phyloP scores from a whole-genome alignment of 2,797 vertebrate species.

The Mormyrus proboscirostris region DNA sequence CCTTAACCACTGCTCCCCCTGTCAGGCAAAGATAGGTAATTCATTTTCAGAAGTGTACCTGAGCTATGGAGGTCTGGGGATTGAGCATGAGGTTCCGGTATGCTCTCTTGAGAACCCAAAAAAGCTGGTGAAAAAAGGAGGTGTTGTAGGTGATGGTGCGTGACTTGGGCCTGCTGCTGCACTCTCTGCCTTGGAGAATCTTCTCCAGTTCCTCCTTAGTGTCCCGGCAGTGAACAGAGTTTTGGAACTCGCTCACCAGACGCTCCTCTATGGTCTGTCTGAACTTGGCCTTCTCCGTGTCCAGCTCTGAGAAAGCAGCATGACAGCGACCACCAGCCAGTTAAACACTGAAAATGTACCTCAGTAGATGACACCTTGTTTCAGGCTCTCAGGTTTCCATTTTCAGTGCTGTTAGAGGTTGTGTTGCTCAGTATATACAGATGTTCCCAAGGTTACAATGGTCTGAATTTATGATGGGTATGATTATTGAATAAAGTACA shows the following conservation, averaged over 20 bases:
- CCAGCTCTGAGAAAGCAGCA: constrained; percentile 40
- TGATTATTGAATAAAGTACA: not conserved
- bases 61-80: constrained; percentile 16
- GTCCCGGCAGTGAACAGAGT: constrained; percentile 59
- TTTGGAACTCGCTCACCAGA: constrained; percentile 67
- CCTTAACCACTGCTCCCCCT: not conserved
- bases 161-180: constrained; percentile 35
- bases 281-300: constrained; percentile 40
- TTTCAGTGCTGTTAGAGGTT: not conserved
- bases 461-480: not conserved
- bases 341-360: not conserved
- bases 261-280: constrained; percentile 60
- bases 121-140: constrained; percentile 80
- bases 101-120: constrained; percentile 76
- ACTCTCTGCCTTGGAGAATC: constrained; percentile 48
- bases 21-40: not conserved
- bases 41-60: not conserved
- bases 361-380: not conserved
- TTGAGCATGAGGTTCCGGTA: constrained; percentile 74
- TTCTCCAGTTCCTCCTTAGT: constrained; percentile 62
- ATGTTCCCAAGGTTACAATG: not conserved
- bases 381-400: not conserved
- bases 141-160: constrained; percentile 69
- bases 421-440: not conserved
- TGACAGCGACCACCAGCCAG: not conserved